Evolutionary conservation across 2,888 invertebrate genomes (phyloP).

Genomic region (Agapostemon virescens): DNA sequence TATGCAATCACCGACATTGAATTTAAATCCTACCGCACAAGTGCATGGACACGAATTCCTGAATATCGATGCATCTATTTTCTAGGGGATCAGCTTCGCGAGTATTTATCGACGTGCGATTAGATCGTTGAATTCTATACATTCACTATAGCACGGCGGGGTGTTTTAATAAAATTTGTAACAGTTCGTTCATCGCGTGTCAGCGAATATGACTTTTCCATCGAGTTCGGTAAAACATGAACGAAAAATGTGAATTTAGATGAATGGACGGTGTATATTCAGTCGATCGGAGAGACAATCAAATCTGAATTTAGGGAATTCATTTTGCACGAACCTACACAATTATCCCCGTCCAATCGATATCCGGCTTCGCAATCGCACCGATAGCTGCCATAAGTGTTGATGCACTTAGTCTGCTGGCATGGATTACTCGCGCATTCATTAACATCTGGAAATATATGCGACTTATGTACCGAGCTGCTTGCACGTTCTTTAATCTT

Average conservation of each 20-base stretch:
- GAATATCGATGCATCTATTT: slow-evolving; percentile 75
- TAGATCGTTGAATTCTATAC: neutral
- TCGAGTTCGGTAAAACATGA: neutral
- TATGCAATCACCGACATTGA: slow-evolving; percentile 68
- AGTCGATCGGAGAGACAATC: slow-evolving; percentile 49
- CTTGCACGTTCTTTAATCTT: neutral
- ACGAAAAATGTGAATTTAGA: neutral
- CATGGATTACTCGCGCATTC: slow-evolving; percentile 74
- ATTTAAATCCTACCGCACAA: slow-evolving; percentile 72
- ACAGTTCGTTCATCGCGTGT: neutral
- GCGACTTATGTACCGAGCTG: neutral
- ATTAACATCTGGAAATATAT: slow-evolving; percentile 72
- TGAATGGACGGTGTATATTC: slow-evolving; percentile 28
- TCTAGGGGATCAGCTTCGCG: slow-evolving; percentile 68
- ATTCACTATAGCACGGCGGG: neutral
- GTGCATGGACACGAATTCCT: slow-evolving; percentile 75
- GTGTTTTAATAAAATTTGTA: neutral
- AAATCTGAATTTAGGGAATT: slow-evolving; percentile 33
- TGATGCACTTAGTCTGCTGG: slow-evolving; percentile 73
- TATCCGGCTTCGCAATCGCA: slow-evolving; percentile 76
- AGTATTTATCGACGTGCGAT: slow-evolving; percentile 77
- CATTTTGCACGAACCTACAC: slow-evolving; percentile 73
- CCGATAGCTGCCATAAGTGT: slow-evolving; percentile 74
- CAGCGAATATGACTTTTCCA: too few species aligned
- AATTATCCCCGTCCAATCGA: slow-evolving; percentile 68